Conservation (phyloP, 2,113 vertebrate genomes). For the Alaudala cheleensis region DNA sequence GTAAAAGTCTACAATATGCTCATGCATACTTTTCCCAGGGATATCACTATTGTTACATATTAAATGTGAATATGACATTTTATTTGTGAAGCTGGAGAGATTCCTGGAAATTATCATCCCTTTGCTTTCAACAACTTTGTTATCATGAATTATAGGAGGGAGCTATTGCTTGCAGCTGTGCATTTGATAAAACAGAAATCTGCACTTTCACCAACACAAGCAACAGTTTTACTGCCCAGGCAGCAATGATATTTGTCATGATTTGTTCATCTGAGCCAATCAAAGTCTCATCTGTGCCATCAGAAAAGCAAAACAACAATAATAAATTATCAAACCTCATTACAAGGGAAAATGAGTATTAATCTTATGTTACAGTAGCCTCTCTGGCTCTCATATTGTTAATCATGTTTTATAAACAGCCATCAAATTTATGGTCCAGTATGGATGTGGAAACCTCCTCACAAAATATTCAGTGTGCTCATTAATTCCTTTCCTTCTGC, state of each 20-base stretch:
- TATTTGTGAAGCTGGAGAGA: not conserved
- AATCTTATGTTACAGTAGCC: not conserved
- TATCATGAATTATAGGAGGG: not conserved
- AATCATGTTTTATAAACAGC: not conserved
- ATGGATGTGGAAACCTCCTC: not conserved
- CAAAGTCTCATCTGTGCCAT: not conserved
- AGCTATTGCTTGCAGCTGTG: not conserved
- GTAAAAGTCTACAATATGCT: not conserved
- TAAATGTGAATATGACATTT: not conserved
- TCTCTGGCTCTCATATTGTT: not conserved
- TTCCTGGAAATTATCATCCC: not conserved
- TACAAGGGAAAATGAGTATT: conserved; percentile 4
- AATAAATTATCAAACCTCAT: not conserved
- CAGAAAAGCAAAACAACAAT: not conserved
- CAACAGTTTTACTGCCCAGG: not conserved
- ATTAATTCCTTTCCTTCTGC: conserved; percentile 27
- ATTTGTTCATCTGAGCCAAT: not conserved
- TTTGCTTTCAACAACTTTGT: not conserved
- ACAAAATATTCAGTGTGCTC: not conserved
- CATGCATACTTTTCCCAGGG: not conserved
- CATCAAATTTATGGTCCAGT: not conserved
- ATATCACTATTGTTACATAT: not conserved
- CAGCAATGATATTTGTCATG: not conserved
- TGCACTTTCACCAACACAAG: not conserved
- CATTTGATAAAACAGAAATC: not conserved